These are phyloP conservation scores for Myotis lucifugus DNA, from an alignment of 2,113 vertebrate genomes.

Conservation along the genomic window DNA sequence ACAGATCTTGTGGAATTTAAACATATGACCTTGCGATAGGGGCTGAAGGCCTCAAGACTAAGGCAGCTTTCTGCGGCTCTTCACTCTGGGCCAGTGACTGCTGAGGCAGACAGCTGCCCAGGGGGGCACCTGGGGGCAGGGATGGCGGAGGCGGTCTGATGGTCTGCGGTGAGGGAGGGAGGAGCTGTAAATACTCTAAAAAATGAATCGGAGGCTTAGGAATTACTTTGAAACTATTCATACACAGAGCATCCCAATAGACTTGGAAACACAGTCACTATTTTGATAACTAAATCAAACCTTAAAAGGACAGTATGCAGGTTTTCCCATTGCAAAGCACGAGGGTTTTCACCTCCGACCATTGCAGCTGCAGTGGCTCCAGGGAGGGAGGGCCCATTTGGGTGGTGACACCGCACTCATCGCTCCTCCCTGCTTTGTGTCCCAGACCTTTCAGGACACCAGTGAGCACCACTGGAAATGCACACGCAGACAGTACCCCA, in stretches of 20 bases:
- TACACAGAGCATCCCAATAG: background rate
- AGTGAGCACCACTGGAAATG: background rate
- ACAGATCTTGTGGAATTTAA: constrained; percentile 73
- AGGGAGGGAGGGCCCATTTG: background rate
- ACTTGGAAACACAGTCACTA: background rate
- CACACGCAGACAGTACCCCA: fast-evolving
- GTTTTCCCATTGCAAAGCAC: background rate
- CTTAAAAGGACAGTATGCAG: background rate
- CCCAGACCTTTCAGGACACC: background rate
- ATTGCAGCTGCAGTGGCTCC: background rate
- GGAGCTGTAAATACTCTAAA: background rate
- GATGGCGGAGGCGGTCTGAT: background rate
- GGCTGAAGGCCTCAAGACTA: constrained; percentile 15
- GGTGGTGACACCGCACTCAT: background rate
- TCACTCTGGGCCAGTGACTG: background rate
- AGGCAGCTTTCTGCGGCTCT: background rate
- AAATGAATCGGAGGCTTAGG: background rate
- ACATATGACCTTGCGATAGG: constrained; percentile 37
- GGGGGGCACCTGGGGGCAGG: background rate
- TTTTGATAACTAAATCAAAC: constrained; percentile 16
- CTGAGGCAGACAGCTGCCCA: background rate
- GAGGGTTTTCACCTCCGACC: background rate
- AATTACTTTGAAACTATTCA: background rate
- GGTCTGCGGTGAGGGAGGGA: background rate
- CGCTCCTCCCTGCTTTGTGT: background rate